phyloP scores from a whole-genome alignment of 1,140 invertebrate genomes.

The Fragariocoptes setiger region DNA sequence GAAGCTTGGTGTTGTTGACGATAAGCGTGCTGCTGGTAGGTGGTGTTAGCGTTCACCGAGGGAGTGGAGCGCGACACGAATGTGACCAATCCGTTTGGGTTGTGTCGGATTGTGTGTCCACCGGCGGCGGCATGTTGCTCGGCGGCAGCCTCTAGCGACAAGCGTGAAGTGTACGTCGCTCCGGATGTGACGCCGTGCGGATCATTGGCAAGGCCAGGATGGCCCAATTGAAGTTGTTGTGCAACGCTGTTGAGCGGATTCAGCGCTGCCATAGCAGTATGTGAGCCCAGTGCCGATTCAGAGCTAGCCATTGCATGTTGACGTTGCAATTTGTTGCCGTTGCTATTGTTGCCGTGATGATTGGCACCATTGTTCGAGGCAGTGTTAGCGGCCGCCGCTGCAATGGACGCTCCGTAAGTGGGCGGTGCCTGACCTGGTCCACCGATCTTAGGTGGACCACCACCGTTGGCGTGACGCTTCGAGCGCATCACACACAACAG shows the following conservation, averaged over 20 bases:
- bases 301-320: no score
- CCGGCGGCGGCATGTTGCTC: neutral
- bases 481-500: no score
- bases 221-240: neutral
- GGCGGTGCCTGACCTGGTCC: no score
- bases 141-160: slow-evolving; percentile 6
- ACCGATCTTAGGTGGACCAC: no score
- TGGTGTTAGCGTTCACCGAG: neutral
- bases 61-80: slow-evolving; percentile 9
- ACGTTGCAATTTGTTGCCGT: no score
- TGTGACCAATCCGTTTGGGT: slow-evolving; percentile 12
- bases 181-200: neutral
- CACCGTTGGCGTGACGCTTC: no score
- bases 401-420: slow-evolving; percentile 8
- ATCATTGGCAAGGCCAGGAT: neutral
- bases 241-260: neutral
- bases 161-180: slow-evolving; percentile 7
- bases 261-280: neutral
- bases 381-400: neutral
- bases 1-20: neutral
- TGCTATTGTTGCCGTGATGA: no score
- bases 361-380: slow-evolving; percentile 5
- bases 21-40: neutral
- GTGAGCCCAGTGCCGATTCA: no score
- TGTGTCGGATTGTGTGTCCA: slow-evolving; percentile 8